A percentile compares a stretch with the other conserved stretches of the same genome.
These are phyloP conservation scores for Capreolus pygargus DNA, from an alignment of 2,113 vertebrate genomes.

Conservation along the genomic window DNA sequence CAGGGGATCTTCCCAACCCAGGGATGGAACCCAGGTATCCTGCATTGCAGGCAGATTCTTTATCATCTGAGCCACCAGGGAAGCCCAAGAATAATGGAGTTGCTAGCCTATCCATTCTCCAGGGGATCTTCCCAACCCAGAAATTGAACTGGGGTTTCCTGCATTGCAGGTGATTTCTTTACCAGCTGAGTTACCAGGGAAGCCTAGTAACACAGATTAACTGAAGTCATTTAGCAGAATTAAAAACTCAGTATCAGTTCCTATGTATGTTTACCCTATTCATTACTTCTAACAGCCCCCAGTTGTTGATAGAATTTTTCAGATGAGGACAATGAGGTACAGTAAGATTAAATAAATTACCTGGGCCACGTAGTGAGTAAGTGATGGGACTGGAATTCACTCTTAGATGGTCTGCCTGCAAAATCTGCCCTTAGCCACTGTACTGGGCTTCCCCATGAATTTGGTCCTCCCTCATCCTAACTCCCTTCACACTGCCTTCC, in stretches of 20 bases:
- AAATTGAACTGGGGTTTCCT: neutral
- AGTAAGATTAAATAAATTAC: neutral
- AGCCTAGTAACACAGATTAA: neutral
- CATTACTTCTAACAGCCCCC: neutral
- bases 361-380: neutral
- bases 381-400: neutral
- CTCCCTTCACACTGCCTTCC: neutral
- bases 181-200: neutral
- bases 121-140: neutral
- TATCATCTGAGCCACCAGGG: neutral
- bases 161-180: neutral
- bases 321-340: neutral
- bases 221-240: conserved; percentile 1
- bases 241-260: neutral
- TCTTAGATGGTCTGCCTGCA: neutral
- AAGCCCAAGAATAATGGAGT: neutral
- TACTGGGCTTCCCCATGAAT: neutral
- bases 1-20: neutral
- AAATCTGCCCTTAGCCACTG: neutral
- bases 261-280: neutral
- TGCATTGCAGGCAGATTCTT: neutral
- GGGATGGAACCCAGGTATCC: neutral
- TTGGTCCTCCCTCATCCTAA: neutral
- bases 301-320: neutral
- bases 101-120: neutral